These are phyloP conservation scores for Scaptomyza graminum DNA, from an alignment of 1,140 invertebrate species.

Conservation along the genomic window DNA sequence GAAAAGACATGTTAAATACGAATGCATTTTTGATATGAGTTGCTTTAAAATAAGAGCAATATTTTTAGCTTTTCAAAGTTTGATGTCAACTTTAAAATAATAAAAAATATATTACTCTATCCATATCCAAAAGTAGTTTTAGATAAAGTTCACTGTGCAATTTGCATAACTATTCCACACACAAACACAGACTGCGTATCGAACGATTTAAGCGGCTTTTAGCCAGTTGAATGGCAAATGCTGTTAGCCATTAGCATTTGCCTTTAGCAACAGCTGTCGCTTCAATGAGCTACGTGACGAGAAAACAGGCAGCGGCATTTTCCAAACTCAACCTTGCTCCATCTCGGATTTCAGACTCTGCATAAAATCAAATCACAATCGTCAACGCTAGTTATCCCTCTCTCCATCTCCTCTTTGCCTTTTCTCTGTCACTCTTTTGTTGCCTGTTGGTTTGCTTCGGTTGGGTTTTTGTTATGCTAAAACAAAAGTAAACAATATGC, in stretches of 20 bases:
- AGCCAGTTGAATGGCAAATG: conserved; percentile 24
- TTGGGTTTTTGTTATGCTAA: conserved; percentile 32
- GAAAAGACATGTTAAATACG: background rate
- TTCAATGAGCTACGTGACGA: conserved; percentile 54
- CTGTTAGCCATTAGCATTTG: conserved; percentile 44
- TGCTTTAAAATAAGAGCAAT: no score
- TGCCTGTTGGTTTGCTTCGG: conserved; percentile 5
- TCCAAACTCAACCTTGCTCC: conserved; percentile 1
- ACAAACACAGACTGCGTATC: background rate
- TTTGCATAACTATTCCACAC: background rate
- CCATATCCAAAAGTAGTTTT: no score
- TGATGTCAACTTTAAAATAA: no score
- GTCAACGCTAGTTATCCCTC: conserved; percentile 16
- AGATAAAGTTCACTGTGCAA: background rate
- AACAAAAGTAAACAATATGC: conserved; percentile 47
- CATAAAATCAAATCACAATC: conserved; percentile 51
- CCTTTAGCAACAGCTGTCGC: conserved; percentile 32
- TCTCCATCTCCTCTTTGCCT: background rate
- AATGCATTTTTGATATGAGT: no score
- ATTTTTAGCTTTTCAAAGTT: background rate
- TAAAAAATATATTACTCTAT: no score
- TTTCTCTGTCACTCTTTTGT: background rate
- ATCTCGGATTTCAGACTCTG: conserved; percentile 11
- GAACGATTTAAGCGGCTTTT: conserved; percentile 39
- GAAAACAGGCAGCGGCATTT: conserved; percentile 28